Percentiles rank a stretch among this genome's conserved stretches.
phyloP scores from a whole-genome alignment of 2,797 vertebrate genomes.

The Spatula clypeata region DNA sequence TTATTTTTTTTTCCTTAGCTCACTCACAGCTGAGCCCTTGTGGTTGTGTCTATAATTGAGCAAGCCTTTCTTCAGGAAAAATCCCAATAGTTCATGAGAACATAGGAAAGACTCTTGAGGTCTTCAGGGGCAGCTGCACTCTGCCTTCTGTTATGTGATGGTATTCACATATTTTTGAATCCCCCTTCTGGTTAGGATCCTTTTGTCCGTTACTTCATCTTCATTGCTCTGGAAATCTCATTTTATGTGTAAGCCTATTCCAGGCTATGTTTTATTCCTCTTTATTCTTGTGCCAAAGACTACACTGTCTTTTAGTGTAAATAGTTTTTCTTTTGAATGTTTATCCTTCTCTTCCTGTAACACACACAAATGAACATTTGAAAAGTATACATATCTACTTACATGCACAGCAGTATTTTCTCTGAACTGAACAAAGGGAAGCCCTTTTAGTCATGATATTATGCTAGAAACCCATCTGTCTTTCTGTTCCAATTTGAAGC shows the following conservation, averaged over 20 bases:
- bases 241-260: not conserved
- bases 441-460: not conserved
- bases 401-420: not conserved
- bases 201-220: not conserved
- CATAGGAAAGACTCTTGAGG: not conserved
- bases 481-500: not conserved
- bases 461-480: not conserved
- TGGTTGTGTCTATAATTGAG: not conserved
- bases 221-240: not conserved
- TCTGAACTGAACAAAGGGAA: not conserved
- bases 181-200: not conserved
- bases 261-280: not conserved
- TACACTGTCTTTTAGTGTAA: not conserved
- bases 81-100: not conserved
- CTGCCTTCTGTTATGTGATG: not conserved
- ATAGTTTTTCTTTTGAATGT: not conserved
- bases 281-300: not conserved
- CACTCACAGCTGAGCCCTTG: not conserved
- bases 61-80: not conserved
- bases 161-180: constrained; percentile 4
- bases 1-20: not conserved
- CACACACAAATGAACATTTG: not conserved
- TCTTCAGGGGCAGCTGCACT: not conserved
- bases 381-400: not conserved
- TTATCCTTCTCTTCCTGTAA: not conserved